These are phyloP conservation scores for Drosophila bocqueti DNA, from an alignment of 1,140 invertebrate species.

Conservation along the genomic window DNA sequence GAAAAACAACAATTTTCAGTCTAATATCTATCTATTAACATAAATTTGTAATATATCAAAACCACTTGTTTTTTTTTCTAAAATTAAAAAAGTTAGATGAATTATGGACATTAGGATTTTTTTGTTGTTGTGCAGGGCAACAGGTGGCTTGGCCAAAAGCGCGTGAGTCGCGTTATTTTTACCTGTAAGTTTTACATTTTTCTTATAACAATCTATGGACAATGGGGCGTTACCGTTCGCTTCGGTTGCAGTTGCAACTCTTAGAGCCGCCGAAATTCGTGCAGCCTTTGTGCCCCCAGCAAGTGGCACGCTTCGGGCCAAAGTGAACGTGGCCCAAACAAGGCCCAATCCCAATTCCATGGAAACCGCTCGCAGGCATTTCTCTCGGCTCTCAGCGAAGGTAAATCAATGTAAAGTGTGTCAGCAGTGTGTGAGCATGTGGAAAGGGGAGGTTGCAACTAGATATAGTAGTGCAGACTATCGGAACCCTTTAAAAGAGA, in stretches of 20 bases:
- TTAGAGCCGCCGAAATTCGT: conserved; percentile 57
- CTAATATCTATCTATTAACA: neutral
- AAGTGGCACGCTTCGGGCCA: conserved; percentile 52
- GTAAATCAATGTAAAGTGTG: conserved; percentile 70
- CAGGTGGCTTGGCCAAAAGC: conserved; percentile 56
- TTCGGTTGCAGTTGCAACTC: conserved; percentile 39
- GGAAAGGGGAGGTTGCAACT: neutral
- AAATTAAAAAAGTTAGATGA: neutral
- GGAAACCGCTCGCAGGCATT: conserved; percentile 49
- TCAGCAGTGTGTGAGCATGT: conserved; percentile 55
- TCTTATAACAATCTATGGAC: conserved; percentile 48
- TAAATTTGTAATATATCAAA: neutral
- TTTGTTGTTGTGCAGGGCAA: conserved; percentile 27
- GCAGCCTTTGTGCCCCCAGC: conserved; percentile 23
- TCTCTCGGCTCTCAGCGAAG: conserved; percentile 36
- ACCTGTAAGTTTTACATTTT: conserved; percentile 11
- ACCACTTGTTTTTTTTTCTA: neutral
- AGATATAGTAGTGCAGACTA: neutral
- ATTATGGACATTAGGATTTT: neutral
- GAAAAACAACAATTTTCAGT: neutral
- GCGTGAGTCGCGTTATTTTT: conserved; percentile 46
- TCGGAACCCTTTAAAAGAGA: neutral
- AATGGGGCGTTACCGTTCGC: conserved; percentile 52
- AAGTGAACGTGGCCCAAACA: conserved; percentile 39
- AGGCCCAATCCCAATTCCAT: conserved; percentile 40